Base-by-base conservation (phyloP, 2,888 invertebrate species). In the Camponotus fellah region DNA sequence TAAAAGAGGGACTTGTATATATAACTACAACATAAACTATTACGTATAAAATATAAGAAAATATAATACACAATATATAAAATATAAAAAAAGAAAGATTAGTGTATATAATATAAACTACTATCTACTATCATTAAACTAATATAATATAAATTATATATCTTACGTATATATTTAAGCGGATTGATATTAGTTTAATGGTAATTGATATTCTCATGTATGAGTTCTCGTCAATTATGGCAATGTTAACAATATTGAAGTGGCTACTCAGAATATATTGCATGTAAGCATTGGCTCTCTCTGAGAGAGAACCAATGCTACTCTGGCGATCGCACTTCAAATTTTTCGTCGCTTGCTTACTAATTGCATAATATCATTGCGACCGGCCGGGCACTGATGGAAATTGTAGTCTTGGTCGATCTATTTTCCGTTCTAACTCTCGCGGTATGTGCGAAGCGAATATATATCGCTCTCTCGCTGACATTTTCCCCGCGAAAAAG, bases 401-500 rank as follows among this genome's bases (percentile, higher is more conserved):
- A 83, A 90, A 89, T 82, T 53, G 56, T 56, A 82, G 86, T 77
- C 37, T 72, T 71, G 56, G 37, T 71, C 34, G 75, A 75, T 82
- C 84, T 80, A 83, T 85, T 75, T 83, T 75, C 43, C 69, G 84
- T 80, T 82, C 86, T 81, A 83, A 82, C 84, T 84, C 80, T 26
- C 43, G 12, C 65, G 4, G 17, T 68, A 60, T 53, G 65, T 74
- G n/a, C 37, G 74, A 26, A 64, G 60, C 83, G 69, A 65, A 56
- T 46, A 46, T 34, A 62, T 65, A 84, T 72, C 81, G 76, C 43
- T 46, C 37, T 75, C 64, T 60, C 74, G 77, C n/a, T 62, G 21
- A 74, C 83, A 83, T 87, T 87, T 83, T 86, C 43, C 12, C 32
- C 58, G 83, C 68, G 26, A 82, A 89, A 89, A 89, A 85, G 85